Evolutionary conservation across 2,888 invertebrate genomes (phyloP).

Genomic region (Acleris holmiana): DNA sequence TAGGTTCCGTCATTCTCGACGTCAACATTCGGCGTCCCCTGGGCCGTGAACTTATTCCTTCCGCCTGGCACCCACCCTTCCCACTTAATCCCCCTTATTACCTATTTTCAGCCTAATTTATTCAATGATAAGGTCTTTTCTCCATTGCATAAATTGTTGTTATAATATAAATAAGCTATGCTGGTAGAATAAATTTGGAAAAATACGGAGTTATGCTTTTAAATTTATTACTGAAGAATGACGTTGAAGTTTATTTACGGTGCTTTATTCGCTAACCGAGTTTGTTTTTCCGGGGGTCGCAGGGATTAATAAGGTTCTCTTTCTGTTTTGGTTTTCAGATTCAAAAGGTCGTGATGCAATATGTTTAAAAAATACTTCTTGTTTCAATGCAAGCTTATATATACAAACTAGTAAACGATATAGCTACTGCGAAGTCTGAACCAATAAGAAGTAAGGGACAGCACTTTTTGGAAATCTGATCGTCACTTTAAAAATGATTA

Average conservation of each 20-base stretch:
- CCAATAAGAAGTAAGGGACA: no score
- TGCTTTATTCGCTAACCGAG: constrained; percentile 2
- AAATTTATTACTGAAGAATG: constrained; percentile 28
- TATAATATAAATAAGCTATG: constrained; percentile 30
- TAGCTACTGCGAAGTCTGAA: no score
- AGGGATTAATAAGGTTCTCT: background rate
- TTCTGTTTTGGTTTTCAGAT: no score
- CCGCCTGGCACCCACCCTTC: constrained; percentile 36
- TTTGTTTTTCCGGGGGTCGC: background rate
- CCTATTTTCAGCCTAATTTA: constrained; percentile 35
- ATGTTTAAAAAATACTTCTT: no score
- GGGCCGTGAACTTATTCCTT: constrained; percentile 29
- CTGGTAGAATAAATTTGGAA: constrained; percentile 27
- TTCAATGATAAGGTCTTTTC: constrained; percentile 33
- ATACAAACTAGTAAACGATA: no score
- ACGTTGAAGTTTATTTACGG: constrained; percentile 18
- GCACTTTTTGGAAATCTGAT: no score
- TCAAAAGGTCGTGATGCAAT: no score
- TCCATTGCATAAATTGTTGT: constrained; percentile 34
- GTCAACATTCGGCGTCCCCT: constrained; percentile 24
- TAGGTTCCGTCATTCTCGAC: constrained; percentile 20
- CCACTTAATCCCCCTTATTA: constrained; percentile 27
- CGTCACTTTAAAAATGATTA: no score
- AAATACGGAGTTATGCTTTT: constrained; percentile 23
- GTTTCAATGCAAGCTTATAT: no score